Evolutionary conservation across 2,113 vertebrate species (phyloP), one percentile per base, ranked within the genome.

Genomic region (Pleuronectes platessa): DNA sequence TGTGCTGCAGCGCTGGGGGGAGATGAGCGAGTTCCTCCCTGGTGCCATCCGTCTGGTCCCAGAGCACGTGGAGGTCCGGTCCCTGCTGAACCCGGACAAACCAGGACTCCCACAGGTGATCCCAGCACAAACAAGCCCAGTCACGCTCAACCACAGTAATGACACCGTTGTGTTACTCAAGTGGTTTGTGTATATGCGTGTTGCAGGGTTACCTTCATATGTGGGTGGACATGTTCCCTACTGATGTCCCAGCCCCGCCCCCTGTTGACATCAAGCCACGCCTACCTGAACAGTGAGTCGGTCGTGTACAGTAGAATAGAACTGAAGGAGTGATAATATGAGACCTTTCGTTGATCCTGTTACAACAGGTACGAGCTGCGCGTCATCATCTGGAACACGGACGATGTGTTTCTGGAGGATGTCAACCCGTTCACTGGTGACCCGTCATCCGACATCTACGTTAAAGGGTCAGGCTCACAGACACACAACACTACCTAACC

Each of bases 171-270:
- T 37, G 0, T 37, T 7, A 45, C 26, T 26, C 2, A 4, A 26
- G 40, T 11, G 40, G 6, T 27, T 37, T 56, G 54, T 62, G 64
- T 78, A 26, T 67, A 23, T 68, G 60, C 26, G 6, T 76, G 17
- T 78, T 66, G 7, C 86, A 99, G 97, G 97, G 97, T 60, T 95
- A 94, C 26, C 92, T 97, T 83, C 97, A 99, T 70, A 97, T 97
- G 97, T 99, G 97, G 97, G 94, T 97, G 13, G 97, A 99, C 88
- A 95, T 99, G 95, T 99, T 99, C 86, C 96, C 97, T 10, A 94
- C 92, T 0, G 97, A 98, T 0, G 84, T 97, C 20, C 97, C 97
- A 0, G 94, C 95, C 14, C 98, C 96, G 0, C 94, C 95, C 0
- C 92, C 96, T 1, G 92, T 98, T 61, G 93, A 99, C 77, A 98